These are phyloP conservation scores for Meghimatium bilineatum DNA, from an alignment of 2,888 invertebrate species.

Conservation along the genomic window DNA sequence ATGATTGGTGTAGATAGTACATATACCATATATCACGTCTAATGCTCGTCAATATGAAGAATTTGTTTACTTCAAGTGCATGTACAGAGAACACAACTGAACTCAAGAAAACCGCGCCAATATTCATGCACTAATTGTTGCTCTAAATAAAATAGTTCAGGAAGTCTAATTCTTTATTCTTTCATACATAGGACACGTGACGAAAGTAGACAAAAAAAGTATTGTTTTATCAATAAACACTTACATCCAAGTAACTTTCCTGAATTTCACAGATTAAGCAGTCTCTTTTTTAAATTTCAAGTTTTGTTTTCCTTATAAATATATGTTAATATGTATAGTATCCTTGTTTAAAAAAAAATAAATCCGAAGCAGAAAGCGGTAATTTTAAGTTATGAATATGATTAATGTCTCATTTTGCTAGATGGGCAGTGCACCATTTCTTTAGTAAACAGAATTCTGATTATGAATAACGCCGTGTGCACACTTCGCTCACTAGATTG, in stretches of 20 bases:
- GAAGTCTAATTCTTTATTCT: no score
- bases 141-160: no score
- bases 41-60: no score
- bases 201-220: no score
- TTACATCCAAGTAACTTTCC: neutral
- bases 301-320: neutral
- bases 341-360: neutral
- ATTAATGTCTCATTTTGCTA: neutral
- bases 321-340: neutral
- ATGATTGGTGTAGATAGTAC: no score
- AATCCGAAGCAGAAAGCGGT: neutral
- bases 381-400: neutral
- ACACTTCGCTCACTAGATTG: slow-evolving; percentile 4
- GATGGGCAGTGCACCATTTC: neutral
- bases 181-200: no score
- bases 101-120: no score
- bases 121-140: no score
- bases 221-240: neutral
- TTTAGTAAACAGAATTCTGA: neutral
- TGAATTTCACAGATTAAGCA: neutral
- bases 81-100: no score
- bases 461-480: neutral
- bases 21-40: no score
- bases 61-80: no score
- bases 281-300: neutral